phyloP scores from a whole-genome alignment of 2,888 invertebrate species.

The Dryobotodes eremita region DNA sequence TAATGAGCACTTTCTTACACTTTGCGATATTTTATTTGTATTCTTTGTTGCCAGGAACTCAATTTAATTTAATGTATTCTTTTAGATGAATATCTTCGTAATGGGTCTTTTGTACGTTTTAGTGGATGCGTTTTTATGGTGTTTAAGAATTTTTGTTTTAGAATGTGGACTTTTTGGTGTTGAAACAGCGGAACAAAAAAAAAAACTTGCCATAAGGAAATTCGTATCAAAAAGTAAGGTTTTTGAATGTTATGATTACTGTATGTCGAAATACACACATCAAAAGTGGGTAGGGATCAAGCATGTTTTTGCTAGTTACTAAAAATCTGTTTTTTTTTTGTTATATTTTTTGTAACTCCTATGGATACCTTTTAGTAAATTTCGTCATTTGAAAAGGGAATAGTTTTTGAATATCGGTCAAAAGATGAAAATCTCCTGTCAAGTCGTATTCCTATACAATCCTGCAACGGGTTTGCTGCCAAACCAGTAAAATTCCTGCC shows the following conservation, averaged over 20 bases:
- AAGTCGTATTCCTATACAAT: too few species aligned
- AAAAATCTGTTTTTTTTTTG: too few species aligned
- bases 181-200: background rate
- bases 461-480: too few species aligned
- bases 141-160: background rate
- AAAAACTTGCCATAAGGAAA: background rate
- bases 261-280: background rate
- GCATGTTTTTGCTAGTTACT: too few species aligned
- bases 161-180: background rate
- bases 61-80: conserved; percentile 65
- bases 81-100: conserved; percentile 49
- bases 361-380: too few species aligned
- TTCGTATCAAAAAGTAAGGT: background rate
- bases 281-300: too few species aligned
- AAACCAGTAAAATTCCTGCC: too few species aligned
- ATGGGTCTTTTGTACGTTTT: conserved; percentile 46
- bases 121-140: conserved; percentile 28
- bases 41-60: conserved; percentile 57
- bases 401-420: too few species aligned
- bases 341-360: too few species aligned
- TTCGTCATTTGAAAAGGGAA: too few species aligned
- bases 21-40: conserved; percentile 65
- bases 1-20: conserved; percentile 78
- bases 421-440: too few species aligned
- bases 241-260: background rate